Base-by-base conservation (phyloP, 2,797 vertebrate genomes). In the Menidia menidia region DNA sequence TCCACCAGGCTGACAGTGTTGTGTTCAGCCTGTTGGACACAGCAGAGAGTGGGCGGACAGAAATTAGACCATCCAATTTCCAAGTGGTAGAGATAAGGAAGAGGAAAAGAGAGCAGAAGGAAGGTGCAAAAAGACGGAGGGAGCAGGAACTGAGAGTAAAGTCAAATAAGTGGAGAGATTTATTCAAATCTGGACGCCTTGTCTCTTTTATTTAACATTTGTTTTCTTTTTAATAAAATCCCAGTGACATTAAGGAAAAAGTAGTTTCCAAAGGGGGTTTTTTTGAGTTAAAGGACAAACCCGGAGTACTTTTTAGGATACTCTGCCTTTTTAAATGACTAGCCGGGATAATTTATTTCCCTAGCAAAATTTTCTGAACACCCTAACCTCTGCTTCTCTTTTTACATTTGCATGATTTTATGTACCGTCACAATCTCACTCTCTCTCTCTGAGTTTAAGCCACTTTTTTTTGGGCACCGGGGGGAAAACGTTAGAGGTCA, bases 1-100 rank as follows among this genome's bases (percentile, higher is more conserved):
- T 87, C 82, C 76, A 83, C 84, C 84, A 76, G 81, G 82, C 87
- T 88, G 86, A 82, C 81, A 76, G 55, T 77, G 73, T 82, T 71
- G 31, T 56, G 64, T 60, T 78, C 82, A 86, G 84, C 76, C 79
- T 81, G 86, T 86, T 86, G 83, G 84, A 87, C 84, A 84, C 84
- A 73, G 87, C 71, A 75, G 78, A 63, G 80, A 86, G 88, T 85
- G 81, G 83, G 83, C 13, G 77, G 77, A 64, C 72, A 44, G 58
- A 86, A 88, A 86, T 84, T 69, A 70, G 52, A 85, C 61, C 60
- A 45, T 83, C 78, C 77, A 85, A 83, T 89, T 87, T 85, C 65
- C 48, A 75, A 80, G 77, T 76, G 66, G 65, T 63, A 39, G 70
- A 83, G 68, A 85, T 75, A 68, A 78, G 75, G 44, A 50, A 64